Percentiles rank a stretch among this genome's conserved stretches.
phyloP scores from a whole-genome alignment of 2,888 invertebrate genomes.

The Gnatocerus cornutus region DNA sequence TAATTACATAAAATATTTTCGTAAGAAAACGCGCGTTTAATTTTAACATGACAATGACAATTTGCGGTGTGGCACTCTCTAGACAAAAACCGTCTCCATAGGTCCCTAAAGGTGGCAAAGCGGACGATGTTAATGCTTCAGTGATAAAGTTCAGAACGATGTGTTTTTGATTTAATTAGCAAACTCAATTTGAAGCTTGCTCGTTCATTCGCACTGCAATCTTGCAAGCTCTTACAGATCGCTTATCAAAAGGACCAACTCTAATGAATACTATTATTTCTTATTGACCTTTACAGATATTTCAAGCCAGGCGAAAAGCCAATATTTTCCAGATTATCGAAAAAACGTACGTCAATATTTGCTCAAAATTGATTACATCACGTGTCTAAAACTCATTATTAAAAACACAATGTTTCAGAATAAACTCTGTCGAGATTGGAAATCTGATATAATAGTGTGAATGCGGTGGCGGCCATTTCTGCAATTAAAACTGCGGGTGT shows the following conservation, averaged over 20 bases:
- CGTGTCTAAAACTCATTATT: too few species aligned
- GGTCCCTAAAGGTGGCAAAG: constrained; percentile 10
- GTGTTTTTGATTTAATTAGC: constrained; percentile 52
- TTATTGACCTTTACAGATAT: constrained; percentile 43
- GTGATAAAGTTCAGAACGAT: constrained; percentile 49
- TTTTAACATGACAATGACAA: not conserved
- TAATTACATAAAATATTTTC: too few species aligned
- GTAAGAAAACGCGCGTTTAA: too few species aligned
- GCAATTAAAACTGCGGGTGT: constrained; percentile 58
- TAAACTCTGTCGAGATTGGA: constrained; percentile 23
- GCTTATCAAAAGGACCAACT: constrained; percentile 48
- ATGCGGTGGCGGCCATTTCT: constrained; percentile 42
- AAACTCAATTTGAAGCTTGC: constrained; percentile 49
- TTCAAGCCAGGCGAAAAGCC: constrained; percentile 8
- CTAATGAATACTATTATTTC: constrained; percentile 37
- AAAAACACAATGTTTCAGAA: too few species aligned
- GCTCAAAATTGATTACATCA: too few species aligned
- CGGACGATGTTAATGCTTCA: constrained; percentile 41
- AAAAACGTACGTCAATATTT: too few species aligned
- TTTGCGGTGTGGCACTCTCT: constrained; percentile 5
- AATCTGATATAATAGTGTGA: constrained; percentile 33
- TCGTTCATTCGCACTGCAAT: constrained; percentile 45
- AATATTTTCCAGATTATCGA: too few species aligned
- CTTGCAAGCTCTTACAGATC: constrained; percentile 50
- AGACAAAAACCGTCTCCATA: constrained; percentile 5